phyloP scores from a whole-genome alignment of 2,797 vertebrate species.

The Dipus sagitta region DNA sequence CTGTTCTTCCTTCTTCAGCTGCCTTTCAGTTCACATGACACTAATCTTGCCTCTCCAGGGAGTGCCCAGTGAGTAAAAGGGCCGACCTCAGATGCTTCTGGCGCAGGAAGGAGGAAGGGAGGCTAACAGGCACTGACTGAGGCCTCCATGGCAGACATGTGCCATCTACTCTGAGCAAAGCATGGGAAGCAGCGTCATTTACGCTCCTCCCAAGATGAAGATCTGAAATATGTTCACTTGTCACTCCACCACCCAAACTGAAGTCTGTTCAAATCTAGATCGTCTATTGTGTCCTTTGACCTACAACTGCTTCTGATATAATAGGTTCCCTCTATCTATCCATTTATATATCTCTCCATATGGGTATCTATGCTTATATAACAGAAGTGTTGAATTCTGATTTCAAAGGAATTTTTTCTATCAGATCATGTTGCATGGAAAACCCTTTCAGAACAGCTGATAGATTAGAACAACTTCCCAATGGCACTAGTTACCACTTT shows the following conservation, averaged over 20 bases:
- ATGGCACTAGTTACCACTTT: conserved; percentile 1
- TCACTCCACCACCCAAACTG: background rate
- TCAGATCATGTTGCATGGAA: background rate
- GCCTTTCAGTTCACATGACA: background rate
- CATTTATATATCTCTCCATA: background rate
- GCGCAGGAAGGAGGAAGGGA: background rate
- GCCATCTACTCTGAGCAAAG: background rate
- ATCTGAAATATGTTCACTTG: conserved; percentile 6
- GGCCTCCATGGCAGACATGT: background rate
- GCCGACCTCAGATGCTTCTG: background rate
- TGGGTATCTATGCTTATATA: background rate
- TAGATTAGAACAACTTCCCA: conserved; percentile 10
- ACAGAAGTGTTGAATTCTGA: conserved; percentile 4
- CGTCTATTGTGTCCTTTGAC: conserved; percentile 19
- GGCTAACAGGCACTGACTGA: background rate
- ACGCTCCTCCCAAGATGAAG: background rate
- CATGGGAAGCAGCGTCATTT: background rate
- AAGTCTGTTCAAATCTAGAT: conserved; percentile 46
- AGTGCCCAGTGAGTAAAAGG: background rate
- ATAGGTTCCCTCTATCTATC: background rate
- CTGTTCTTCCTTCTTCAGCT: conserved; percentile 8
- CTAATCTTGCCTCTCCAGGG: background rate
- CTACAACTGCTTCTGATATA: background rate
- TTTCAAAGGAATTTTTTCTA: conserved; percentile 4
- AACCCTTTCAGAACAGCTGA: conserved; percentile 17